These are phyloP conservation scores for Rotaria macrura DNA, from an alignment of 2,888 invertebrate species.

Conservation along the genomic window DNA sequence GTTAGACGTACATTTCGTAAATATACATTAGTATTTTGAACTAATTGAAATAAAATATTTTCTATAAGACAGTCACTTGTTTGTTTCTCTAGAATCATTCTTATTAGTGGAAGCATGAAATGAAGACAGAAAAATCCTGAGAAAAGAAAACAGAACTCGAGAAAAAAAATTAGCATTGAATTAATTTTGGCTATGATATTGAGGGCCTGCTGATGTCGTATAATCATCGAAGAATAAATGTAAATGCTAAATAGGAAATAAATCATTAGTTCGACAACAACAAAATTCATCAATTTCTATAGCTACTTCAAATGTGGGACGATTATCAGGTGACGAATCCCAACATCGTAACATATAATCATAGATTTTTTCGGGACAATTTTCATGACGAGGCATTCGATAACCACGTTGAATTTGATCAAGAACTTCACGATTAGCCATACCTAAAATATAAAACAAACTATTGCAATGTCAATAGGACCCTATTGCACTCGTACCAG, in stretches of 20 bases:
- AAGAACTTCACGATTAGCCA: slow-evolving; percentile 32
- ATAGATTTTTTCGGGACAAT: slow-evolving; percentile 27
- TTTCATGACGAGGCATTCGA: slow-evolving; percentile 29
- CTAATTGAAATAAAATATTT: neutral
- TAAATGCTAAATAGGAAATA: neutral
- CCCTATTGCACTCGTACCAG: slow-evolving; percentile 16
- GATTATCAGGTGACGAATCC: slow-evolving; percentile 88
- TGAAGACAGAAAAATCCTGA: neutral
- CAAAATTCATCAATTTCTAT: neutral
- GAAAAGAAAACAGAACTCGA: neutral
- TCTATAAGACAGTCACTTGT: neutral
- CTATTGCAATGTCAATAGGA: too few relatives aligned
- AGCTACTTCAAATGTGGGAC: slow-evolving; percentile 71
- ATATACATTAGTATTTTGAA: neutral
- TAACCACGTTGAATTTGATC: slow-evolving; percentile 32
- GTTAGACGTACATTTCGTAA: neutral
- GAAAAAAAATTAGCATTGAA: neutral
- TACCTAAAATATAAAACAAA: neutral
- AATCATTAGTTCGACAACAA: neutral
- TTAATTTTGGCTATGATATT: slow-evolving; percentile 11
- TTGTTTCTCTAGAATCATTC: neutral
- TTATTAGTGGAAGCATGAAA: neutral
- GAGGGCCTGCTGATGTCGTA: slow-evolving; percentile 10
- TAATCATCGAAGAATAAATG: slow-evolving; percentile 7
- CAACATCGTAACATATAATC: slow-evolving; percentile 53